Evolutionary conservation across 92 coral and sea anemone genomes (phyloP), one percentile per base, ranked within the genome.

Genomic region (Umimayanthus kanabou): DNA sequence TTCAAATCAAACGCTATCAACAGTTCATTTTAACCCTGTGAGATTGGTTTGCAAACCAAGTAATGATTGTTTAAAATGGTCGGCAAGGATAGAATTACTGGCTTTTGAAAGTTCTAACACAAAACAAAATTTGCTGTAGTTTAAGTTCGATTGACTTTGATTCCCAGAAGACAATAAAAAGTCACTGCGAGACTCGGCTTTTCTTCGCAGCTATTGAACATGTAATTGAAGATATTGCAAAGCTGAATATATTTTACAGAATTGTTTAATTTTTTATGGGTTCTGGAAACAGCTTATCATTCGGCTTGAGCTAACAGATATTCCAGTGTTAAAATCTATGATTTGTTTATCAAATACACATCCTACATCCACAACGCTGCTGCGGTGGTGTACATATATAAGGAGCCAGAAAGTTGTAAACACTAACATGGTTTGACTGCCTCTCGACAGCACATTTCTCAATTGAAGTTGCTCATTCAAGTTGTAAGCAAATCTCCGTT

Each of bases 221-320:
- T 20, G 5, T 80, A 26, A 8, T 80, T 29, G 72, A 4, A 22
- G 40, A 83, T 69, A 37, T 70, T 45, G 15, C 70, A 70, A 49
- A 22, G 10, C 15, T 49, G 65, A 28, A 37, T 28, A 25, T 65
- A 25, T 65, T 43, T 82, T 80, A 42, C 57, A 39, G 39, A 39
- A 39, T 25, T 47, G 77, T 15, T 83, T 83, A 83, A 83, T 43
- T 18, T 83, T 83, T 83, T 2, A 83, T 83, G 43, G 76, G 64
- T 30, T 78, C 73, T 57, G 26, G 77, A 69, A 69, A 42, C 58
- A 67, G 42, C 65, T 70, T 65, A 70, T 83, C 78, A 70, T 71
- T 40, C n/a, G n/a, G n/a, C 39, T 83, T 83, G 20, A 43, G 14
- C 58, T 71, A 23, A 65, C 76, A 13, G 61, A 47, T 69, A 83